Base-by-base conservation (phyloP, 2,888 invertebrate genomes). In the Epirrita christyi region DNA sequence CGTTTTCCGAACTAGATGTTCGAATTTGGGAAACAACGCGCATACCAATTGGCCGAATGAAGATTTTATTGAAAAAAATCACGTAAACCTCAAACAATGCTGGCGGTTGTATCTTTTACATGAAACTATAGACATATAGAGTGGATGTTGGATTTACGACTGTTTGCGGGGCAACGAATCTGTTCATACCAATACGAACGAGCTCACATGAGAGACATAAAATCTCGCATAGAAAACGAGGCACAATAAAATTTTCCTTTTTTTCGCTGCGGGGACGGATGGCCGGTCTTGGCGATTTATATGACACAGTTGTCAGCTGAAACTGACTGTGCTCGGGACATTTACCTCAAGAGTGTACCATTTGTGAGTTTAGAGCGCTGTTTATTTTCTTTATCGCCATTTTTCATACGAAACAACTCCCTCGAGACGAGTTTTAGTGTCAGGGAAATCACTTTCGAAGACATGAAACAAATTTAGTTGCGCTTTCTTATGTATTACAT, bases 81-180 rank as follows among this genome's bases (percentile, higher is more conserved):
- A 81, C 72, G 75, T 79, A 75, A 68, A 68, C 76, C 67, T 54
- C 73, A 74, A 75, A 80, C 77, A 76, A 71, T 72, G 64, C 63
- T 69, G 65, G 64, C 41, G 45, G 66, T 65, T 61, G 71, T 69
- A 64, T 68, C 59, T 69, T 78, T 77, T 78, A 76, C 77, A 78
- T 72, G 66, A 70, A 76, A 75, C 71, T 73, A 73, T 66, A n/a
- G n/a, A n/a, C n/a, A n/a, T n/a, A n/a, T n/a, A 78, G 76, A 76
- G 74, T 77, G 82, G 81, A 84, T 84, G 82, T 77, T 71, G 76
- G 78, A 83, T 85, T 86, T 86, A 86, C 85, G 85, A 82, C 72
- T 81, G 77, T 85, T 84, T 82, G 83, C 75, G 81, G 78, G 70
- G 70, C 77, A 68, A 71, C 72, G 77, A 82, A 85, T 83, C 82